A percentile compares a stretch with the other conserved stretches of the same genome.
Evolutionary conservation across 2,797 vertebrate genomes (phyloP).

Genomic region (Hyperoplus immaculatus): DNA sequence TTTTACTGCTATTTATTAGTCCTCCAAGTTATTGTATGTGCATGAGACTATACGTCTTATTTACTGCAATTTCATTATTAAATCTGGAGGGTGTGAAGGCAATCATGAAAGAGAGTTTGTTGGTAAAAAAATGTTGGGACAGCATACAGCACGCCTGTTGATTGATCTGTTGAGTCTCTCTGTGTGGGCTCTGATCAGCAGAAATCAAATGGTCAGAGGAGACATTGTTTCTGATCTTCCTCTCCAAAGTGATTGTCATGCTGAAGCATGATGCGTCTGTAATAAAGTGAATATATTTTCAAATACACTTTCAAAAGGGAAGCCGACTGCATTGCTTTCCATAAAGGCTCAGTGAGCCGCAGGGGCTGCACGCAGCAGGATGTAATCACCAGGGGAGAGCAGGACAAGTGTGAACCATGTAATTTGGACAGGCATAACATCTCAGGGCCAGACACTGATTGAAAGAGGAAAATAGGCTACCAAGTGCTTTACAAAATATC

Average conservation of each 20-base stretch:
- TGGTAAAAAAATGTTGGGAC: constrained; percentile 1
- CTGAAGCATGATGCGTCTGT: constrained; percentile 11
- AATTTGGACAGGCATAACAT: constrained; percentile 48
- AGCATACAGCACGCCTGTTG: constrained; percentile 14
- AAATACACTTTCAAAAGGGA: constrained; percentile 18
- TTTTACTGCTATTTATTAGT: not conserved
- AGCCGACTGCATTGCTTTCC: constrained; percentile 19
- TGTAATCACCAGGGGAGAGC: constrained; percentile 46
- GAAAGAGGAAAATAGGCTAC: constrained; percentile 42
- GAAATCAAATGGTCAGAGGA: constrained; percentile 20
- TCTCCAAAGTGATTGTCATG: constrained; percentile 42
- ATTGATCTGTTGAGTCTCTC: constrained; percentile 21
- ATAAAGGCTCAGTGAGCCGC: constrained; percentile 35
- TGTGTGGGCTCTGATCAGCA: constrained; percentile 18
- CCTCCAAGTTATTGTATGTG: not conserved
- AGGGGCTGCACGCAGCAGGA: constrained; percentile 26
- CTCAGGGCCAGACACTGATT: constrained; percentile 12
- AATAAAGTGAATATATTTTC: constrained; percentile 21
- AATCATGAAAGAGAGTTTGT: constrained; percentile 23
- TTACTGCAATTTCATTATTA: constrained; percentile 8
- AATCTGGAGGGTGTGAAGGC: constrained; percentile 11
- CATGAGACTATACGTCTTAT: not conserved
- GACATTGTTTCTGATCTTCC: constrained; percentile 22
- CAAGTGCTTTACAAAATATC: constrained; percentile 14
- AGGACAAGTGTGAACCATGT: constrained; percentile 47